Evolutionary conservation across 2,888 invertebrate species (phyloP), one percentile per base, ranked within the genome.

Genomic region (Drosophila nr. perissopoda): DNA sequence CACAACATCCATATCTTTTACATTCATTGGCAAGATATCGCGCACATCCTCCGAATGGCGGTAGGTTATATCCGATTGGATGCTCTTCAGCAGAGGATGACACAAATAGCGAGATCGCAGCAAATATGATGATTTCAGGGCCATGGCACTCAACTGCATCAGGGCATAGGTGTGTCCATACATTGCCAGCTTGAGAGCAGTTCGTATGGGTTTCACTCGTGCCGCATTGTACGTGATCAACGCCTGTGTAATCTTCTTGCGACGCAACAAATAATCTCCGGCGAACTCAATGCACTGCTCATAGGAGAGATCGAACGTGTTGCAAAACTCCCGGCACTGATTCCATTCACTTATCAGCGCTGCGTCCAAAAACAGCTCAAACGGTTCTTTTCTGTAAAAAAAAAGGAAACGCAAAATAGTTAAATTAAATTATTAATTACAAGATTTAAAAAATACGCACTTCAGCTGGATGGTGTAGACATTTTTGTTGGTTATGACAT

Each of bases 151-250:
- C 6, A 93, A 75, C 76, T 93, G 93, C 93, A 92, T 93, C 5
- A 93, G 73, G 6, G 93, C 93, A 71, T 91, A 91, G 13, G 92
- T 93, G 69, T 93, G 93, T 10, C 93, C 92, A 73, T 92, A 92
- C 93, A 93, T 93, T n/a, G 93, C 93, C 75, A 93, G 64, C 72
- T 93, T 93, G 0, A 93, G 81, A 2, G 93, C 93, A 18, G 93
- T 93, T 13, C 93, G 90, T 42, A 93, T 92, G 21, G 93, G 93
- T 64, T 93, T 93, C 4, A 93, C 92, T 93, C 96, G 95, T 1
- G 97, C 96, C 65, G 97, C 94, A 87, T 96, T 96, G 92, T 97
- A 98, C 27, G 98, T 94, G 73, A 96, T 95, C 77, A 96, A 94
- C 1, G 98, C 98, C 70, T 96, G 96, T 58, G 96, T 95, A 72